These are phyloP conservation scores for Microctenopoma stevenorrisi DNA, from an alignment of 2,797 vertebrate genomes.

Conservation along the genomic window DNA sequence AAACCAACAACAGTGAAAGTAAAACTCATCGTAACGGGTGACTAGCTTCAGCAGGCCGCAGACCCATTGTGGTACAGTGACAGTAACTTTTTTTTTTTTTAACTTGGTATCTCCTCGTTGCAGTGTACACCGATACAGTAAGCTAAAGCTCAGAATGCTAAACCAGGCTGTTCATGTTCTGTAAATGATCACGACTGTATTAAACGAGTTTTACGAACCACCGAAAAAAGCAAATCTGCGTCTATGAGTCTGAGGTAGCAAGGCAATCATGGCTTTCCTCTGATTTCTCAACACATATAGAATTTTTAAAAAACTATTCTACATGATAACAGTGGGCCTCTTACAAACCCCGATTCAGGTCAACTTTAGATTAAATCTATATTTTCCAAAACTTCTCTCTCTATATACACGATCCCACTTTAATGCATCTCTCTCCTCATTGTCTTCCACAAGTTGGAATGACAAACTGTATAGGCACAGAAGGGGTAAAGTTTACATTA, in stretches of 20 bases:
- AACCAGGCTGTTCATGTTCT: constrained; percentile 65
- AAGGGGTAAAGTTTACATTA: constrained; percentile 67
- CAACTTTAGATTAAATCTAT: constrained; percentile 68
- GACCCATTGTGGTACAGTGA: constrained; percentile 79
- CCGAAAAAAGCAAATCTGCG: constrained; percentile 82
- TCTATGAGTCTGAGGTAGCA: constrained; percentile 97
- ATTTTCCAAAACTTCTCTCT: constrained; percentile 64
- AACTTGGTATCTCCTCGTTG: constrained; percentile 69
- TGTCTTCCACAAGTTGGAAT: constrained; percentile 75
- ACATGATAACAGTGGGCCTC: constrained; percentile 62
- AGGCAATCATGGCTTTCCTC: constrained; percentile 98
- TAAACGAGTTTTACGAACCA: constrained; percentile 72
- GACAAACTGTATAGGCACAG: constrained; percentile 84
- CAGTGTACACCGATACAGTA: constrained; percentile 76
- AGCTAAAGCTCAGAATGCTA: constrained; percentile 70
- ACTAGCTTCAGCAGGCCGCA: constrained; percentile 80
- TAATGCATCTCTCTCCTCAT: constrained; percentile 55
- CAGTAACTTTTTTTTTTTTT: constrained; percentile 66
- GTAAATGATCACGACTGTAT: constrained; percentile 61
- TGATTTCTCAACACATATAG: constrained; percentile 85
- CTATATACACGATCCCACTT: constrained; percentile 72
- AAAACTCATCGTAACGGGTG: constrained; percentile 58
- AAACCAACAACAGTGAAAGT: constrained; percentile 77
- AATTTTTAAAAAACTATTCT: constrained; percentile 69
- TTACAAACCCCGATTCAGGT: constrained; percentile 61